Base-by-base conservation (phyloP, 2,113 vertebrate genomes). In the Menidia beryllina region DNA sequence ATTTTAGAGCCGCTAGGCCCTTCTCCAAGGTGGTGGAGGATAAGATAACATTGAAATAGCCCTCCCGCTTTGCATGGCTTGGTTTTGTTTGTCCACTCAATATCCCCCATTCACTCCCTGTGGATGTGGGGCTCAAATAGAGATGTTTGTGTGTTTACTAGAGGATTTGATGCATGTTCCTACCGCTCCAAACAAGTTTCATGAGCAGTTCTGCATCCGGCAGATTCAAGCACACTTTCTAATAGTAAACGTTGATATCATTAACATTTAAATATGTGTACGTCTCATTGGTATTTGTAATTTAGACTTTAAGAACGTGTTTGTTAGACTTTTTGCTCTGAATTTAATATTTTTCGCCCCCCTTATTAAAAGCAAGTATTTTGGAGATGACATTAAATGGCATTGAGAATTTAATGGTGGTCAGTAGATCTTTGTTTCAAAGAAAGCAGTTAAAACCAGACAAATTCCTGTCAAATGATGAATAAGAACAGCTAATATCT, bases 1-100 rank as follows among this genome's bases (percentile, higher is more conserved):
- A 89, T 86, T 90, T 91, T 87, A 87, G 87, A 84, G 63, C 75
- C 68, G 85, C 82, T 84, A 84, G 85, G 77, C 85, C 71, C 64
- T 81, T 80, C 75, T 82, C 85, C 78, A 82, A 85, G 66, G 84
- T 85, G 84, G 85, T 69, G 81, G 70, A 82, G 84, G 87, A 90
- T 89, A 89, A 86, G 84, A 90, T 88, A 85, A 86, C 75, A 82
- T 58, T 91, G 85, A 85, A 85, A 57, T 45, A 78, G 43, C 76
- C 62, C 77, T 70, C 67, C 70, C 63, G 72, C 52, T 52, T 48
- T 65, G 43, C 72, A 75, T 53, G 12, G 48, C 81, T 73, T 60
- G 55, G 39, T 75, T 86, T 84, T 84, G 63, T 88, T 83, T 86
- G 69, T 78, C 63, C 53, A 43, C 65, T 59, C 61, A 75, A 12